Percentiles rank a stretch among this genome's conserved stretches.
These are phyloP conservation scores for Zaprionus tsacasi DNA, from an alignment of 1,140 invertebrate genomes.

Conservation along the genomic window DNA sequence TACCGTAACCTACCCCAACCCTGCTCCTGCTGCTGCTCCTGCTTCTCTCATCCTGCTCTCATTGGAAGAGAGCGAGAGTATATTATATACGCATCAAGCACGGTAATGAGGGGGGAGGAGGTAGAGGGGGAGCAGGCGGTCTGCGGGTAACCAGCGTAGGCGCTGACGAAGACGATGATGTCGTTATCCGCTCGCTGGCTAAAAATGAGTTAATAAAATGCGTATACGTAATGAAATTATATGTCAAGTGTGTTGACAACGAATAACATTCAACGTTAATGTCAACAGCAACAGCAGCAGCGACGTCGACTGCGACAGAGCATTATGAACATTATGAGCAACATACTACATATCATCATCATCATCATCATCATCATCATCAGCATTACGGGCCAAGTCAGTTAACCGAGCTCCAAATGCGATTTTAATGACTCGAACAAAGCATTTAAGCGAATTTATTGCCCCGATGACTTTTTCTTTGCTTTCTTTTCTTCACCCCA, in stretches of 20 bases:
- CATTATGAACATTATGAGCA: conserved; percentile 26
- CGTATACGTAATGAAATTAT: conserved; percentile 82
- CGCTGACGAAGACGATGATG: not conserved
- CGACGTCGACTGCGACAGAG: not conserved
- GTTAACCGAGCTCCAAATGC: conserved; percentile 61
- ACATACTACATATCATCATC: conserved; percentile 12
- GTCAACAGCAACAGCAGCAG: conserved; percentile 36
- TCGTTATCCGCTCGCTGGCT: conserved; percentile 47
- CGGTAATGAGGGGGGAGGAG: conserved; percentile 34
- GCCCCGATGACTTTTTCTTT: conserved; percentile 45
- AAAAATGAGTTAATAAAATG: conserved; percentile 83
- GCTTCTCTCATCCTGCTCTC: conserved; percentile 1
- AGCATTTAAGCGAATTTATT: conserved; percentile 78
- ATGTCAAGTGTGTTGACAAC: conserved; percentile 82
- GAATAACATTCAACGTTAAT: conserved; percentile 75
- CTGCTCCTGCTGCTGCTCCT: too few species aligned
- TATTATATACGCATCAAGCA: conserved; percentile 74
- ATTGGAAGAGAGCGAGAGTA: conserved; percentile 42
- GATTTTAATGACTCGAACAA: conserved; percentile 81
- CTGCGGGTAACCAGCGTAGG: not conserved
- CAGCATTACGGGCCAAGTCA: conserved; percentile 39
- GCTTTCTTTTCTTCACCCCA: conserved; percentile 12
- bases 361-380: conserved; percentile 27
- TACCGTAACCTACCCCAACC: too few species aligned
- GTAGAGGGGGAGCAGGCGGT: not conserved